Conservation (phyloP, 1,140 invertebrate species). For the Drosophila arawakana region DNA sequence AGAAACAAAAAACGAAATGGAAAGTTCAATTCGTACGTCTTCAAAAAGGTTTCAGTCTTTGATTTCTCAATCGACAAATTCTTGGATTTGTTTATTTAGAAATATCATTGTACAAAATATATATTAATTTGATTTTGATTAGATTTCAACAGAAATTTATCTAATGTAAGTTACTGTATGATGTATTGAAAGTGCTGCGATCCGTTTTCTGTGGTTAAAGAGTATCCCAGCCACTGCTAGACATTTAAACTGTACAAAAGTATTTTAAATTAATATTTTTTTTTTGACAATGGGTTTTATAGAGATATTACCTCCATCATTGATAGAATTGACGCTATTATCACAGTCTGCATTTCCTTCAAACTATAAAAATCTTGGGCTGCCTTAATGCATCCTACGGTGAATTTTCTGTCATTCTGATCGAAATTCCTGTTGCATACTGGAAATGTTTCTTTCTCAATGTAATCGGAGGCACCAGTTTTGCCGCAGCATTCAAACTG, state of each 20-base stretch:
- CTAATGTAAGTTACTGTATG: not conserved
- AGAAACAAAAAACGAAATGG: too few relatives aligned
- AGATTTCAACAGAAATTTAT: not conserved
- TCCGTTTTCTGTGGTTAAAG: not conserved
- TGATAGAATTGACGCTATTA: not conserved
- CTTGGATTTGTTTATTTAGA: too few relatives aligned
- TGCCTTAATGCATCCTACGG: conserved; percentile 2
- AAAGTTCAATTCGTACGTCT: too few relatives aligned
- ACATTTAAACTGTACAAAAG: not conserved
- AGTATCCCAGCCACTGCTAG: not conserved
- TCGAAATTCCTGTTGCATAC: not conserved
- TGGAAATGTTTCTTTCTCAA: not conserved
- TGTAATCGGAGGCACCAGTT: not conserved
- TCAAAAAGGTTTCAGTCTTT: too few relatives aligned
- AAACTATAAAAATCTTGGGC: not conserved
- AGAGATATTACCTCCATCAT: not conserved
- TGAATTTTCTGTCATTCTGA: not conserved
- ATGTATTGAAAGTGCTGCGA: not conserved
- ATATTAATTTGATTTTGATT: too few relatives aligned
- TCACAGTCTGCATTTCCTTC: not conserved
- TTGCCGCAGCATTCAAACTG: conserved; percentile 1
- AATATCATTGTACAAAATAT: too few relatives aligned
- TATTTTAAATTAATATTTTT: not conserved
- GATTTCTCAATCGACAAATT: too few relatives aligned
- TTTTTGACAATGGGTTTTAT: too few relatives aligned